phyloP scores from a whole-genome alignment of 2,113 vertebrate genomes.

The Poeciliopsis prolifica region DNA sequence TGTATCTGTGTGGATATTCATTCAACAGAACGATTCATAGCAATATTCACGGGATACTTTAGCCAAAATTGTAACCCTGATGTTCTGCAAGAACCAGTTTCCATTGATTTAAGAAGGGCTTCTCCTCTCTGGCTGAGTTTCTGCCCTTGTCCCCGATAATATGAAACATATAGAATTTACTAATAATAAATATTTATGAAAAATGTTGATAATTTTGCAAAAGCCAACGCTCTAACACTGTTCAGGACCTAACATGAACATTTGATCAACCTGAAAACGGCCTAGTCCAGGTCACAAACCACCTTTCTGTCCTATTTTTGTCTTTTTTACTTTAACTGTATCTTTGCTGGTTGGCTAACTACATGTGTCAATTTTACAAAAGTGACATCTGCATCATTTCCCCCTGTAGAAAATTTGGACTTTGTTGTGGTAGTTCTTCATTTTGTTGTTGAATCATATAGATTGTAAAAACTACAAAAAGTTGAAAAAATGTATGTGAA shows the following conservation, averaged over 20 bases:
- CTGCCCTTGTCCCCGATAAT: slow-evolving; percentile 68
- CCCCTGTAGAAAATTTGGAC: slow-evolving; percentile 77
- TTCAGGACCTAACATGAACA: slow-evolving; percentile 50
- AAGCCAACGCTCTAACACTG: slow-evolving; percentile 54
- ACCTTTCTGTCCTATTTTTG: slow-evolving; percentile 65
- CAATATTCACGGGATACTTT: slow-evolving; percentile 79
- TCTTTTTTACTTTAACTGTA: slow-evolving; percentile 72
- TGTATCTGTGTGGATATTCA: slow-evolving; percentile 80
- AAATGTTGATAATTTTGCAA: slow-evolving; percentile 63
- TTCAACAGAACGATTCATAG: slow-evolving; percentile 75
- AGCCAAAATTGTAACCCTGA: slow-evolving; percentile 70
- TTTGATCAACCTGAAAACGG: slow-evolving; percentile 50
- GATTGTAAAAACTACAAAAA: slow-evolving; percentile 82
- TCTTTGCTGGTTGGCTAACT: slow-evolving; percentile 70
- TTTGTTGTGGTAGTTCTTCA: slow-evolving; percentile 86
- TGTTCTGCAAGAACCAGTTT: slow-evolving; percentile 66
- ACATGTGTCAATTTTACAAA: slow-evolving; percentile 75
- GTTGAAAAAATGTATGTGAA: slow-evolving; percentile 82
- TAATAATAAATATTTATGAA: slow-evolving; percentile 65
- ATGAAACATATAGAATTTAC: slow-evolving; percentile 76
- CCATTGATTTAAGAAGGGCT: slow-evolving; percentile 76
- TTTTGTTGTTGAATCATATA: slow-evolving; percentile 87
- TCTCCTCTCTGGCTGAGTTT: slow-evolving; percentile 67
- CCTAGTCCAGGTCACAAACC: slow-evolving; percentile 55
- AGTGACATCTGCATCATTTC: slow-evolving; percentile 76